Evolutionary conservation across 1,140 invertebrate species (phyloP).

Genomic region (Hyphantria cunea): DNA sequence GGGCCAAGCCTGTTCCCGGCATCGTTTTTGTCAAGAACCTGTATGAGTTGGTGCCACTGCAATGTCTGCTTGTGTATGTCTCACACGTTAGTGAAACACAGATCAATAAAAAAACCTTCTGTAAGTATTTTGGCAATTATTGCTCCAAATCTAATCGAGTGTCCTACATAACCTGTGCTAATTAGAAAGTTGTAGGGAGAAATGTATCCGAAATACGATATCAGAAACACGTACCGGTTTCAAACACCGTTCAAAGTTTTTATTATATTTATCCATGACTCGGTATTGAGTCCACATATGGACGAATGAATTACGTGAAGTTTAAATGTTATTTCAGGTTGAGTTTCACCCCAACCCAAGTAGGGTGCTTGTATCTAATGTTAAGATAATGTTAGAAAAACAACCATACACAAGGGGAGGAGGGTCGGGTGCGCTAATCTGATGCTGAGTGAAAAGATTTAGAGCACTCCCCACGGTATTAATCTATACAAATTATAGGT

Average conservation of each 20-base stretch:
- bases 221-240: too few species aligned
- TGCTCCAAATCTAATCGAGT: too few species aligned
- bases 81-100: too few species aligned
- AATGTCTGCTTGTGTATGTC: too few species aligned
- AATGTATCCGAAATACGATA: too few species aligned
- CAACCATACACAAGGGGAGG: constrained; percentile 51
- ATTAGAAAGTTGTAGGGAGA: too few species aligned
- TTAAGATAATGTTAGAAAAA: constrained; percentile 67
- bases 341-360: constrained; percentile 29
- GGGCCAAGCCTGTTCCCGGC: too few species aligned
- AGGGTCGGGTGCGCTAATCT: constrained; percentile 55
- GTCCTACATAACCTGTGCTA: too few species aligned
- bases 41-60: too few species aligned
- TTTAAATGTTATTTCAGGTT: constrained; percentile 54
- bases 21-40: too few species aligned
- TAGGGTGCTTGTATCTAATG: constrained; percentile 46
- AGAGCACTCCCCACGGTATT: constrained; percentile 50
- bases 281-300: constrained; percentile 3
- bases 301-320: constrained; percentile 17
- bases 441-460: constrained; percentile 68
- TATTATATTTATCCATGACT: constrained; percentile 5
- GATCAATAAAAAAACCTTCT: too few species aligned
- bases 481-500: constrained; percentile 37
- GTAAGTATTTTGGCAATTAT: too few species aligned
- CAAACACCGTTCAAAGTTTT: not conserved